Evolutionary conservation across 1,140 invertebrate genomes (phyloP), one percentile per base, ranked within the genome.

Genomic region (Pogonus chalceus): DNA sequence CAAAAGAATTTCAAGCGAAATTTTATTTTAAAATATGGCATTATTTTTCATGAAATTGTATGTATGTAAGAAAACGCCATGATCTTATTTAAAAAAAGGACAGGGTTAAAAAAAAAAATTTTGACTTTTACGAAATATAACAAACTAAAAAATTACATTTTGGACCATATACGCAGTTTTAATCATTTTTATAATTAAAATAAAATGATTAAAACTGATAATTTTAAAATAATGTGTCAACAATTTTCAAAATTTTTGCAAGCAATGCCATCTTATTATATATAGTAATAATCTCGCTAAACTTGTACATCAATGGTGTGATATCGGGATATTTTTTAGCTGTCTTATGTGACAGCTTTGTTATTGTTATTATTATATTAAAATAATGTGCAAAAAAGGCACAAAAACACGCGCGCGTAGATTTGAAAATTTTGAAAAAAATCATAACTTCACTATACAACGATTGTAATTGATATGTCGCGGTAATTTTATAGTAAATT

Each of bases 321-420:
- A 18, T 9, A 3, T 18, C 37, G 37, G 9, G 18, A 43, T 43
- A 43, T 43, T 10, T 43, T 9, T 43, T 43, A 16, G 37, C 37
- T 43, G 37, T 43, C 37, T 10, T 12, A 43, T 12, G 4, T 43
- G 37, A 18, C 37, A 43, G 37, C 9, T 12, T 43, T 43, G 37
- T 43, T 43, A 43, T 43, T 43, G 37, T 43, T 43, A 43, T 43
- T 10, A 43, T 43, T 43, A 43, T 12, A 43, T 43, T 43, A 16
- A 43, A 43, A 12, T 43, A 43, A 12, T 43, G 18, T 43, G 37
- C 18, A 18, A 3, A 7, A 18, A 4, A 43, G 18, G 18, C 26
- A 31, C 26, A 14, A 31, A 14, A 7, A 7, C 26, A 31, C 26
- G 26, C 26, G 26, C 26, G 26, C 26, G 26, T 31, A 7, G 14